Percentiles rank a stretch among this genome's conserved stretches.
Conservation (phyloP, 2,888 invertebrate species). For the Epinotia nisella region DNA sequence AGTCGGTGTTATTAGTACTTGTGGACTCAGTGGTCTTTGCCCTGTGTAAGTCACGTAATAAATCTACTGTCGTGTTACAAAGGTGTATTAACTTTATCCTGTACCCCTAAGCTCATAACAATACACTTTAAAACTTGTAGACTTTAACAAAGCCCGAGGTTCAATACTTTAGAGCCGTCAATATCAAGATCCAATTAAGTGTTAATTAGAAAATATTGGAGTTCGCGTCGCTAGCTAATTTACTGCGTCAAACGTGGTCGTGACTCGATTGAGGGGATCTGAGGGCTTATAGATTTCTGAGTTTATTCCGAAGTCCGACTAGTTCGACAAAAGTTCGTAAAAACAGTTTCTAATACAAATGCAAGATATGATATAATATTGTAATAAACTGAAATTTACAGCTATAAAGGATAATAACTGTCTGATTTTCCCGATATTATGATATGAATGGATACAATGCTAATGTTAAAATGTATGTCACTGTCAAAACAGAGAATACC, state of each 20-base stretch:
- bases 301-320: constrained; percentile 4
- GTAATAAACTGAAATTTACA: too few species aligned
- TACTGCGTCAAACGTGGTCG: constrained; percentile 31
- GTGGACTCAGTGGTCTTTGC: too few species aligned
- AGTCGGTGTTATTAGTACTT: too few species aligned
- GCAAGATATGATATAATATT: neutral
- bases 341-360: neutral
- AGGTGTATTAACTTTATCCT: too few species aligned
- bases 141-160: constrained; percentile 5
- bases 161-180: constrained; percentile 17
- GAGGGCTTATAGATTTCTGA: constrained; percentile 33
- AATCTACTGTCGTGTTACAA: too few species aligned
- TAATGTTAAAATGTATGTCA: neutral
- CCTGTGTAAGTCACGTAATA: too few species aligned
- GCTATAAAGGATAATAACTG: too few species aligned
- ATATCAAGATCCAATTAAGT: constrained; percentile 16
- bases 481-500: neutral
- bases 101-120: too few species aligned
- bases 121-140: neutral
- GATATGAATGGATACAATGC: neutral
- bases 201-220: constrained; percentile 39
- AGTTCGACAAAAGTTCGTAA: neutral
- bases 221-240: constrained; percentile 34
- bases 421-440: too few species aligned
- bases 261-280: constrained; percentile 30